These are phyloP conservation scores for Tapirus terrestris DNA, from an alignment of 2,113 vertebrate species.

Conservation along the genomic window DNA sequence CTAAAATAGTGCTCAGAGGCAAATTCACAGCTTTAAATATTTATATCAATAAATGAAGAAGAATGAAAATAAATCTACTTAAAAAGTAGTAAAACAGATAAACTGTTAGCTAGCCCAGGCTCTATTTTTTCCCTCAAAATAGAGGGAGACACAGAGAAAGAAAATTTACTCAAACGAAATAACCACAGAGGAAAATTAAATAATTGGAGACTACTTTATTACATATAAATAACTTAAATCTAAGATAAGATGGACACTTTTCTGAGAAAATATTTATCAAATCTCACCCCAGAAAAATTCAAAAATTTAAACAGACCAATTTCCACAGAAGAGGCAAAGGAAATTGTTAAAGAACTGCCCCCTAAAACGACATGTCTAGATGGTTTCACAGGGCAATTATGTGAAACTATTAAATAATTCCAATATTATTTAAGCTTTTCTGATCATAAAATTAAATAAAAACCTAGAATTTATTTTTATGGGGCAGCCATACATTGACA, in stretches of 20 bases:
- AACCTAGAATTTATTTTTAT: not conserved
- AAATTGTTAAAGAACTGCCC: not conserved
- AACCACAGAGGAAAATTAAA: not conserved
- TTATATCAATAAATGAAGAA: not conserved
- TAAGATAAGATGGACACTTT: not conserved
- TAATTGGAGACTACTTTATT: not conserved
- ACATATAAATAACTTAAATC: not conserved
- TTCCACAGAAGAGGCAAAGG: not conserved
- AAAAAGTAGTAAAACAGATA: not conserved
- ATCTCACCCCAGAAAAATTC: not conserved
- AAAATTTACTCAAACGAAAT: not conserved
- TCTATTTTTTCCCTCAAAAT: not conserved
- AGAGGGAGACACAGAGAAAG: not conserved
- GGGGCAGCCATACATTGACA: not conserved
- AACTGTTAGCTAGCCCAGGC: not conserved
- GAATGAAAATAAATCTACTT: not conserved
- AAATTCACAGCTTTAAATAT: not conserved
- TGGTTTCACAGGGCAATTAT: not conserved
- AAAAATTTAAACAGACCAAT: not conserved
- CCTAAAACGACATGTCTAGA: not conserved
- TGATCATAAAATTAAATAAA: not conserved
- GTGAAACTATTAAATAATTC: not conserved
- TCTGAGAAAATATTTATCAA: not conserved
- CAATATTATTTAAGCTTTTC: not conserved
- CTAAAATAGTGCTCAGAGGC: not conserved